Conservation (phyloP, 2,113 vertebrate species). For the Polyodon spathula region DNA sequence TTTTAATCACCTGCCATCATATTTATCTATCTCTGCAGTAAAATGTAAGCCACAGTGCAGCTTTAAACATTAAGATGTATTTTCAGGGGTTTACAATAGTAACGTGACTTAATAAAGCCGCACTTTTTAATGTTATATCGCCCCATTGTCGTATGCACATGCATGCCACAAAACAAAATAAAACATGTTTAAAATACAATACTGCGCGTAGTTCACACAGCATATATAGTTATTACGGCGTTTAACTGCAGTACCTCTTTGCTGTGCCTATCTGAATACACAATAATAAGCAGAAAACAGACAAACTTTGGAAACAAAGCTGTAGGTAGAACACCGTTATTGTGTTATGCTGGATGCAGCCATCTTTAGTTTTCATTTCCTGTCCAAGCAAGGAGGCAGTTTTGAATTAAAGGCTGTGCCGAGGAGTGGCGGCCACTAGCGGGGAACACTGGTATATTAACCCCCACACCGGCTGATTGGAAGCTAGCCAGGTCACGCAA, state of each 20-base stretch:
- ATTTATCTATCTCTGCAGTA: no score
- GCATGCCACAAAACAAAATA: neutral
- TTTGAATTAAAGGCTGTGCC: neutral
- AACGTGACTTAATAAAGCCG: no score
- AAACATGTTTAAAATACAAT: neutral
- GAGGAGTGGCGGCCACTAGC: slow-evolving; percentile 35
- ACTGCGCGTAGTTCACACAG: neutral
- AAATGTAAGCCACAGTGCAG: no score
- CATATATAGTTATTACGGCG: neutral
- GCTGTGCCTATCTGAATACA: neutral
- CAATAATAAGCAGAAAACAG: neutral
- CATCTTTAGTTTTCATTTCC: slow-evolving; percentile 33
- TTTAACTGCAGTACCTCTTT: neutral
- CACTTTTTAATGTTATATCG: no score
- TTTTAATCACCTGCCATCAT: no score
- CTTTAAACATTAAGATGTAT: no score
- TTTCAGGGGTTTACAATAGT: no score
- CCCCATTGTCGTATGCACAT: neutral
- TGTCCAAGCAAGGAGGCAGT: neutral
- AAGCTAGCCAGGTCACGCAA: no score
- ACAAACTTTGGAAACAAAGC: neutral
- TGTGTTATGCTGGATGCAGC: slow-evolving; percentile 29
- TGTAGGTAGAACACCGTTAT: neutral
- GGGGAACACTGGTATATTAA: slow-evolving; percentile 9
- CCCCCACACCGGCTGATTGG: no score